Evolutionary conservation across 2,113 vertebrate species (phyloP), one percentile per base, ranked within the genome.

Genomic region (Cyanistes caeruleus): DNA sequence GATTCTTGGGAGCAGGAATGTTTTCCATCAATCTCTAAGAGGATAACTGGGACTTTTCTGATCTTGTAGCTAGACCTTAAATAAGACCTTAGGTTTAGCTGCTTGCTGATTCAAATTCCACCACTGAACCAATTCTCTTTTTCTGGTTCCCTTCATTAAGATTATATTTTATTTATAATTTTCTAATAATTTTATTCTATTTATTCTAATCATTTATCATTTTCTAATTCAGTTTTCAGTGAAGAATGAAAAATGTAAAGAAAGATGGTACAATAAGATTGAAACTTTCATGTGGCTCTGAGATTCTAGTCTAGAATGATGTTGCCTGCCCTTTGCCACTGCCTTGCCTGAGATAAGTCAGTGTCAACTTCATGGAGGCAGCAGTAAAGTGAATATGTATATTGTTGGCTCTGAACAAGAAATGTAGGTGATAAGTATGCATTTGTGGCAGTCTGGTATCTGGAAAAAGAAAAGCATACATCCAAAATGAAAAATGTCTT

Each of bases 261-360:
- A 69, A 87, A 64, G 8, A n/a, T 5, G 14, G 44, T 84, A 39
- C 21, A 23, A 30, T 52, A 28, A 60, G n/a, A 51, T 15, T 31
- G 46, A 85, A 48, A 39, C 30, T 35, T 87, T 65, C 8, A 1
- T 27, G 11, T 0, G 0, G 7, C 37, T 33, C 23, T 59, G 77
- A 22, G 76, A 65, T 85, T 96, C 51, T 0, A 3, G 17, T 31
- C 24, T 58, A 91, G 23, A 17, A 11, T 37, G 23, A 21, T 56
- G 7, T 68, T 94, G n/a, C 56, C 27, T 76, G 21, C 11, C 25
- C 17, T 74, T 72, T 89, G 25, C 39, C 8, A 1, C 30, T 39
- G 8, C 69, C 31, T 37, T 58, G 2, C 39, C 51, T 35, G 37
- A 74, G 48, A 44, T 85, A 81, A 81, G 15, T 28, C n/a, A 28